Evolutionary conservation across 1,140 invertebrate genomes (phyloP).

Genomic region (Tachypleus tridentatus): DNA sequence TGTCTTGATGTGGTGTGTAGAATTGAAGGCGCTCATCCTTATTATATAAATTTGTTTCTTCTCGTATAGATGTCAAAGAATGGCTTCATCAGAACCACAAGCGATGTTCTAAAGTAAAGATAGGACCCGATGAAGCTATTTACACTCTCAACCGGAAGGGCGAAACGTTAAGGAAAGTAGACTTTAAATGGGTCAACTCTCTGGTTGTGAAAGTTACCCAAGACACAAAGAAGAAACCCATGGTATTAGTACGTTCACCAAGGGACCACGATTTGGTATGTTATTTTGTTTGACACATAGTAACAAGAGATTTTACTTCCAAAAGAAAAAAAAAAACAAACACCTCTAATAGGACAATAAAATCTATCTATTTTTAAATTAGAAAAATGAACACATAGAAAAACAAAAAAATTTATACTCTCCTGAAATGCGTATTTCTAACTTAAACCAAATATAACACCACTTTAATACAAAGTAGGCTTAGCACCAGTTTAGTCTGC

Average conservation of each 20-base stretch:
- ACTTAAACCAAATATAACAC: too few species aligned
- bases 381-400: too few species aligned
- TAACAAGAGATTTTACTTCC: too few species aligned
- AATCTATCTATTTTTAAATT: too few species aligned
- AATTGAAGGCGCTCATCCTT: too few species aligned
- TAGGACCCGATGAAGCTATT: slow-evolving; percentile 49
- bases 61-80: slow-evolving; percentile 58
- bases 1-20: too few species aligned
- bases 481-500: too few species aligned
- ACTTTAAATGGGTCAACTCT: slow-evolving; percentile 54
- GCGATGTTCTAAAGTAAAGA: slow-evolving; percentile 76
- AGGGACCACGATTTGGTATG: slow-evolving; percentile 80
- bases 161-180: slow-evolving; percentile 31
- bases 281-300: not conserved
- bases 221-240: slow-evolving; percentile 55
- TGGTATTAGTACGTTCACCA: slow-evolving; percentile 72
- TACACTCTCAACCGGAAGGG: slow-evolving; percentile 57
- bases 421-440: too few species aligned
- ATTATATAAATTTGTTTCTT: not conserved
- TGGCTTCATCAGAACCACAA: slow-evolving; percentile 92
- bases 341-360: too few species aligned
- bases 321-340: too few species aligned
- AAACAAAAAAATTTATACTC: too few species aligned
- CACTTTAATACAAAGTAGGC: too few species aligned
- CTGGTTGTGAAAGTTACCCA: slow-evolving; percentile 69